Conservation (phyloP, 2,113 vertebrate species). For the Pluvianellus socialis region DNA sequence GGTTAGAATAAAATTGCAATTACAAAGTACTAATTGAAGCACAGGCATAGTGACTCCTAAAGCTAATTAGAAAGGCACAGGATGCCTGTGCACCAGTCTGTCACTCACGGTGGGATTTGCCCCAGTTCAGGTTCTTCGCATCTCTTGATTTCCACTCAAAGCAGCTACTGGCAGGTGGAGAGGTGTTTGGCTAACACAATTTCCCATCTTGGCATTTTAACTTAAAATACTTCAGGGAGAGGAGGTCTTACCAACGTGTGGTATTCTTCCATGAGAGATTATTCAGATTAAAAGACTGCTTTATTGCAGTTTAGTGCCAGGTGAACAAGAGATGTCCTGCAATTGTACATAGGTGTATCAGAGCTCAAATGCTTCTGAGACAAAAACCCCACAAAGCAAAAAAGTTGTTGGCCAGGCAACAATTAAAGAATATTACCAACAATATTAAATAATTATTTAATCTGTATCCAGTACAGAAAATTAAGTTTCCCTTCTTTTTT, state of each 20-base stretch:
- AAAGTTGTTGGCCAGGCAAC: neutral
- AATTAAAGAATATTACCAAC: neutral
- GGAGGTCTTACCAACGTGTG: neutral
- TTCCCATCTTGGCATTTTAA: neutral
- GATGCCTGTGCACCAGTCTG: neutral
- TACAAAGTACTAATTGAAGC: constrained; percentile 10
- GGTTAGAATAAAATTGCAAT: constrained; percentile 22
- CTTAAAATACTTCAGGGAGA: neutral
- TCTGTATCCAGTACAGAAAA: neutral
- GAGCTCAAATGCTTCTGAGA: neutral
- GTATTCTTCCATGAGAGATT: neutral
- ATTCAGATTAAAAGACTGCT: neutral
- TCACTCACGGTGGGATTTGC: neutral
- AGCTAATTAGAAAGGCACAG: neutral
- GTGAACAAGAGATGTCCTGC: neutral
- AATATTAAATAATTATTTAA: neutral
- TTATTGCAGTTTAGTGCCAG: neutral
- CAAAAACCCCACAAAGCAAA: neutral
- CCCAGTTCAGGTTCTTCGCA: neutral
- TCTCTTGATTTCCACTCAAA: neutral
- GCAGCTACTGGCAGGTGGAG: neutral
- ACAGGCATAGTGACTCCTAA: neutral
- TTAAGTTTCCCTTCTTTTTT: neutral
- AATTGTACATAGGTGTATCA: neutral
- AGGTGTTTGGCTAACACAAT: neutral